Base-by-base conservation (phyloP, 2,113 vertebrate genomes). In the Theristicus caerulescens region DNA sequence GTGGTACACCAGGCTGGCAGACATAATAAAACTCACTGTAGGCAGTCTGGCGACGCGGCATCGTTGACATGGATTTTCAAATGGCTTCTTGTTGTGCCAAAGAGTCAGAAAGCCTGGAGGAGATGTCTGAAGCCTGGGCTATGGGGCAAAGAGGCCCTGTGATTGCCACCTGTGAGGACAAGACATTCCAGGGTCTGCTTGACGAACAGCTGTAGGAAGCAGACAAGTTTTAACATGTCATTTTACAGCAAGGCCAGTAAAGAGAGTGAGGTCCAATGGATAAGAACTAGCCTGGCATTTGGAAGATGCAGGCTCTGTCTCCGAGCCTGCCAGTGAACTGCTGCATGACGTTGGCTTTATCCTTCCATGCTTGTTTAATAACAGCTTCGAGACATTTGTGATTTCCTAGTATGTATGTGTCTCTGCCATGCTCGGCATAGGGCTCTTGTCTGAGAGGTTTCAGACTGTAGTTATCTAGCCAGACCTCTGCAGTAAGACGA, bases 21-120 rank as follows among this genome's bases (percentile, higher is more conserved):
- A 20, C 2, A 3, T 26, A 55, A 13, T 21, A 42, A 64, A 52
- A 49, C 13, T 32, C 40, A 4, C 42, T 36, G 8, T 15, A 19
- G 49, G 51, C 14, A 15, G 18, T 69, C 66, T 71, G 57, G 40
- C 2, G 2, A 40, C 0, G 0, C 32, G 44, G 40, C 19, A 2
- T 26, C 66, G 47, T 76, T 59, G 62, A 12, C 7, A 3, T 21
- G 11, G 72, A 9, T 66, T 74, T 90, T 46, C 72, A 26, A 2
- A 11, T 34, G 44, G 25, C 40, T 65, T 38, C 58, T 51, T 78
- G 5, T 58, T 82, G 51, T 40, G 62, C 55, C 62, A 51, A 51
- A 36, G 72, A 44, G 10, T 16, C 9, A 8, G 62, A 69, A 69
- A 70, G 27, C 27, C 32, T 16, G n/a, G 55, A 86, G 51, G n/a